Evolutionary conservation across 2,113 vertebrate genomes (phyloP).

Genomic region (Spheniscus mendiculus): DNA sequence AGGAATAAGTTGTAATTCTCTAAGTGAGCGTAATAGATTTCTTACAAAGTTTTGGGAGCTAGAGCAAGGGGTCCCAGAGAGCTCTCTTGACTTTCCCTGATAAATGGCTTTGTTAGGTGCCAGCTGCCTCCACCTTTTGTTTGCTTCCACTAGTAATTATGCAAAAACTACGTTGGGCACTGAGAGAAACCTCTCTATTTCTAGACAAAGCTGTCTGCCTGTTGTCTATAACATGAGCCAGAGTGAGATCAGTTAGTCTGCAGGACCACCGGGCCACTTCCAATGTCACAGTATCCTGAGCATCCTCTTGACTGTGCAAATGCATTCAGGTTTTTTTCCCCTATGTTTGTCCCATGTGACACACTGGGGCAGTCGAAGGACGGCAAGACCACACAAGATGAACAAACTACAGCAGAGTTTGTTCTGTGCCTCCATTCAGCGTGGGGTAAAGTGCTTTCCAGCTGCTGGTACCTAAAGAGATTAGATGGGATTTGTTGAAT

Average conservation of each 20-base stretch:
- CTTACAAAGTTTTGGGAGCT: not conserved
- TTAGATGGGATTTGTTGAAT: not conserved
- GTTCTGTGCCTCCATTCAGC: not conserved
- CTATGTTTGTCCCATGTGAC: not conserved
- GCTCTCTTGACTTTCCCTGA: not conserved
- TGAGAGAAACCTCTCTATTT: not conserved
- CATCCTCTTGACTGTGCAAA: not conserved
- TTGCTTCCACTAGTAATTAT: not conserved
- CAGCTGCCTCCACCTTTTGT: not conserved
- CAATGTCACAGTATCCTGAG: not conserved
- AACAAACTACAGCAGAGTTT: not conserved
- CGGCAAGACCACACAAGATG: not conserved
- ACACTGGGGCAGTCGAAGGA: not conserved
- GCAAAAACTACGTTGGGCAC: not conserved
- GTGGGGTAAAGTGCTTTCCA: not conserved
- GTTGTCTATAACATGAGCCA: not conserved
- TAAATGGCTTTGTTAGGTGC: not conserved
- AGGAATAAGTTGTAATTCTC: not conserved
- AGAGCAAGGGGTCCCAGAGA: not conserved
- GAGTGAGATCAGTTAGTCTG: not conserved
- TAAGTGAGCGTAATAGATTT: not conserved
- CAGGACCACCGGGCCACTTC: not conserved
- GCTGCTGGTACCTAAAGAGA: not conserved
- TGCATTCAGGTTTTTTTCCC: too few species aligned
- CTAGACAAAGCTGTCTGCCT: not conserved